A percentile compares a stretch with the other conserved stretches of the same genome.
Conservation (phyloP, 1,140 invertebrate genomes). For the Rhagoletis pomonella region DNA sequence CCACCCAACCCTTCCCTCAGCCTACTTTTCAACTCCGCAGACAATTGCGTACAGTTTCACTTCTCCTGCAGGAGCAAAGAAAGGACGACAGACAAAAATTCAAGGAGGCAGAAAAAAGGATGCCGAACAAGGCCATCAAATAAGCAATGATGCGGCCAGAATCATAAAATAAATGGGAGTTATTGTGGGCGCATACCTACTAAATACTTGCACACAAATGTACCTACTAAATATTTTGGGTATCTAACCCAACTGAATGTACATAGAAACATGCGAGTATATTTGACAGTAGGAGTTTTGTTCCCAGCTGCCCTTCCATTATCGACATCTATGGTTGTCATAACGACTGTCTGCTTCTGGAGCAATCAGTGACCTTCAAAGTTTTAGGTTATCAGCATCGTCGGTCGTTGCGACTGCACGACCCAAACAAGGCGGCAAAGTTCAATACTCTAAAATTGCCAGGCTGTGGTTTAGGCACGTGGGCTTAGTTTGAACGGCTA, state of each 20-base stretch:
- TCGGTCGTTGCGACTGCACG: neutral
- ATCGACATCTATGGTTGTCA: neutral
- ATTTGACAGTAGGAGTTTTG: neutral
- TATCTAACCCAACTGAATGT: neutral
- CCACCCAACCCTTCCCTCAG: neutral
- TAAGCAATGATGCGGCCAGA: too few relatives aligned
- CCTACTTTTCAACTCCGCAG: neutral
- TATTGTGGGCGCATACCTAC: too few relatives aligned
- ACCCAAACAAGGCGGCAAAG: neutral
- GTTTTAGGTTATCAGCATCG: conserved; percentile 24
- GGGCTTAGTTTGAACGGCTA: neutral
- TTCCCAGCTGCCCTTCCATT: neutral
- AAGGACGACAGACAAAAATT: neutral
- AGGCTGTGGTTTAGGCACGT: neutral
- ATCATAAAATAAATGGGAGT: too few relatives aligned
- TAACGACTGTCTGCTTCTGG: conserved; percentile 5
- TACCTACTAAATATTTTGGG: neutral
- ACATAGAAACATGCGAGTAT: neutral
- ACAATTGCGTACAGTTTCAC: neutral
- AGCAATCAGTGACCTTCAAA: conserved; percentile 50
- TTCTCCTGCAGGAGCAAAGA: neutral
- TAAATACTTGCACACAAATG: too few relatives aligned
- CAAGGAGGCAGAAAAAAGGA: too few relatives aligned
- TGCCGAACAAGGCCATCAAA: too few relatives aligned
- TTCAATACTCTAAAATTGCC: neutral